Evolutionary conservation across 2,888 invertebrate species (phyloP).

Genomic region (Chrysina gloriosa): DNA sequence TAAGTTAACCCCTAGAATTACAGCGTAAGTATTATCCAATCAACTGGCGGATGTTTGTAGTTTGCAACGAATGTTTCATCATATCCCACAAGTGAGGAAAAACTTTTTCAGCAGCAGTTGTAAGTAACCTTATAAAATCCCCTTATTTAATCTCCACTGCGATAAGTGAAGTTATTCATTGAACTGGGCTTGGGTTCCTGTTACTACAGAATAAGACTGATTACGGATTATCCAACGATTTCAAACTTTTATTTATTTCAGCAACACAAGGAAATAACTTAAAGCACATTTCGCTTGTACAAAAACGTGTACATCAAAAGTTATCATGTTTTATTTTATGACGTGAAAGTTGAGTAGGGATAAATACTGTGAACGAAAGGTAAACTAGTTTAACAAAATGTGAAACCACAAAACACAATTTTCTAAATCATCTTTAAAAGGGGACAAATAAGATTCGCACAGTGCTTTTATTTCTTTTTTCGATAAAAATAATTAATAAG

Average conservation of each 20-base stretch:
- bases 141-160: not conserved
- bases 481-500: not conserved
- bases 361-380: too few relatives aligned
- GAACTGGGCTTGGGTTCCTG: not conserved
- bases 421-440: not conserved
- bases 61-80: too few relatives aligned
- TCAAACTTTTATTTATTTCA: slow-evolving; percentile 34
- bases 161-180: not conserved
- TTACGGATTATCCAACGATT: slow-evolving; percentile 2
- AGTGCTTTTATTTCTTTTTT: not conserved
- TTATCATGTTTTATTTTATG: slow-evolving; percentile 10
- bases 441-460: slow-evolving; percentile 3
- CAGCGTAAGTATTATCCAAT: too few relatives aligned
- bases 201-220: not conserved
- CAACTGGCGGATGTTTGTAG: too few relatives aligned
- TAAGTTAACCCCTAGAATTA: too few relatives aligned
- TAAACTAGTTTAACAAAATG: too few relatives aligned
- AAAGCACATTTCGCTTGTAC: slow-evolving; percentile 5
- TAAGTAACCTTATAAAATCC: too few relatives aligned
- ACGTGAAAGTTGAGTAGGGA: not conserved
- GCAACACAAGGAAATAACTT: slow-evolving; percentile 35
- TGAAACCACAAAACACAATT: not conserved
- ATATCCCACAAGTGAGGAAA: too few relatives aligned
- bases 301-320: slow-evolving; percentile 22
- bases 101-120: too few relatives aligned